Conservation (phyloP, 1,140 invertebrate species). For the Tetragnatha versicolor region DNA sequence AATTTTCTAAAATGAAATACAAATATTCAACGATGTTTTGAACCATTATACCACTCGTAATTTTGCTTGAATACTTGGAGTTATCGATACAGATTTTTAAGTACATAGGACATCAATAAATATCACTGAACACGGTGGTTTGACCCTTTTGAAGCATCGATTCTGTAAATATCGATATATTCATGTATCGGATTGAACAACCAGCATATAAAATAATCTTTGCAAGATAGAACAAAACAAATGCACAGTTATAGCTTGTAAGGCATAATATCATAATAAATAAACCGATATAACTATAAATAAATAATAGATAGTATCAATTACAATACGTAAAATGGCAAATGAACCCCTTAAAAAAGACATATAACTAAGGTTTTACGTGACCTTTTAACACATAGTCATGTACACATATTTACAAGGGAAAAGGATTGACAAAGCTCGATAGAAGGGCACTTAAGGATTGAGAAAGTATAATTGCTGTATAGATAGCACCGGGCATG, state of each 20-base stretch:
- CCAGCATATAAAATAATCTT: not conserved
- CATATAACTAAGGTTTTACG: not conserved
- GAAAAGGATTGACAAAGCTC: constrained; percentile 24
- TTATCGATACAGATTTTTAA: too few relatives aligned
- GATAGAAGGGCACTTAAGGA: constrained; percentile 16
- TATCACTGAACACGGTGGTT: too few relatives aligned
- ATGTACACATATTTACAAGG: constrained; percentile 32
- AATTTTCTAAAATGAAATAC: too few relatives aligned
- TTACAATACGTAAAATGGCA: not conserved
- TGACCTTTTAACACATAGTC: constrained; percentile 12
- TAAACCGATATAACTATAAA: not conserved
- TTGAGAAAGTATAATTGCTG: not conserved
- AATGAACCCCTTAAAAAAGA: not conserved
- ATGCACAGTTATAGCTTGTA: not conserved
- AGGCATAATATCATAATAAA: not conserved
- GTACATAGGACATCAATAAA: too few relatives aligned
- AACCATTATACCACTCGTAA: too few relatives aligned
- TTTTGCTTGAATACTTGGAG: too few relatives aligned
- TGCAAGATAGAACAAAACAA: not conserved
- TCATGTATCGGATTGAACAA: not conserved
- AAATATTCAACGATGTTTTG: too few relatives aligned
- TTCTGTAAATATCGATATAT: too few relatives aligned
- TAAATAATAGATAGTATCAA: not conserved
- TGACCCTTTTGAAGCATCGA: too few relatives aligned
- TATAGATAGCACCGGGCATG: constrained; percentile 6